Conservation (phyloP, 2,113 vertebrate species). For the Microcebus ravelobensis region DNA sequence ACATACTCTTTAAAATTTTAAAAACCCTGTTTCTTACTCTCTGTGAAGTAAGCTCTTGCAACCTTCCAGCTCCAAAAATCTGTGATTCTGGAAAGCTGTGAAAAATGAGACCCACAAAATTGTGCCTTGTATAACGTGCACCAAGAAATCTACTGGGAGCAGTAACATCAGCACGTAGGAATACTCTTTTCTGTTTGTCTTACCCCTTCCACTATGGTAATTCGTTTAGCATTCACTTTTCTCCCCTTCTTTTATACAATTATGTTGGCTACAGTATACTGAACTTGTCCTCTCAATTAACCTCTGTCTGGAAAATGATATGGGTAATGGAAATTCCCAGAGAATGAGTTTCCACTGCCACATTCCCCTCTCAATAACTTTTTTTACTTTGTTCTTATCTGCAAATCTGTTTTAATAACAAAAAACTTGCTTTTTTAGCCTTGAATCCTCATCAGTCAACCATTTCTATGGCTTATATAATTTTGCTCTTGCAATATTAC, state of each 20-base stretch:
- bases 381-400: constrained; percentile 47
- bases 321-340: neutral
- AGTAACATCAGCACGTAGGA: neutral
- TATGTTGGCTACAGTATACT: constrained; percentile 26
- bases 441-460: neutral
- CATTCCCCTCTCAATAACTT: neutral
- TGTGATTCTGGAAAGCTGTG: neutral
- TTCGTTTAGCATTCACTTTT: neutral
- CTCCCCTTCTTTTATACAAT: neutral
- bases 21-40: neutral
- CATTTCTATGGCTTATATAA: neutral
- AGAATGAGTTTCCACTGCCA: neutral
- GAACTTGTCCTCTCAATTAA: constrained; percentile 21
- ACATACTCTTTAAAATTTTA: neutral
- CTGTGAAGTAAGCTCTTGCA: constrained; percentile 10
- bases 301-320: constrained; percentile 34
- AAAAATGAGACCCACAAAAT: neutral
- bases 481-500: neutral
- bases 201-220: neutral
- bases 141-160: neutral
- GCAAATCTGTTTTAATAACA: constrained; percentile 43
- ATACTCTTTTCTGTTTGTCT: neutral
- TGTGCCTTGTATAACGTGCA: neutral
- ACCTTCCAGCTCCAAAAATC: neutral
- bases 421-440: constrained; percentile 1